Percentiles rank a stretch among this genome's conserved stretches.
These are phyloP conservation scores for Hystrix brachyura DNA, from an alignment of 2,113 vertebrate species.

Conservation along the genomic window DNA sequence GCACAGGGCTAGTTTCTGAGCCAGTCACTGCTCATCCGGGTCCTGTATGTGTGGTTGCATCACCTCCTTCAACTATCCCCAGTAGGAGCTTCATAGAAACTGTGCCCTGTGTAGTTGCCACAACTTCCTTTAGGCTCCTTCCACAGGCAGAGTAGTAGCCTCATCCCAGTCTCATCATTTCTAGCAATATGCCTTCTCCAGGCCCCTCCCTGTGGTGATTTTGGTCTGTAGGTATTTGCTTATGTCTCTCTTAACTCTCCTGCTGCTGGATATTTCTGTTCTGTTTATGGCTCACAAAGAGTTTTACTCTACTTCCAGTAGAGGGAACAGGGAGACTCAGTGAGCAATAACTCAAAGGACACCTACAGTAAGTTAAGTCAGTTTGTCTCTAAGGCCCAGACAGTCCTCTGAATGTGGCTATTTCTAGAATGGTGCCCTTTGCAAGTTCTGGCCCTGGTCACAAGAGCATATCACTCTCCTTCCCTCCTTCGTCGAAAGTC, in stretches of 20 bases:
- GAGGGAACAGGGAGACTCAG: background rate
- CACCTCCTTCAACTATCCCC: background rate
- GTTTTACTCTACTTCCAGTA: background rate
- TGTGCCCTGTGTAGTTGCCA: background rate
- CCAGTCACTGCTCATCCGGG: background rate
- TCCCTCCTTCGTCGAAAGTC: background rate
- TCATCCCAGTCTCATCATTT: background rate
- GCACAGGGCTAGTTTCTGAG: background rate
- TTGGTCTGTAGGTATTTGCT: background rate
- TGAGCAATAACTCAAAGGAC: background rate
- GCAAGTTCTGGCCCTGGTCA: background rate
- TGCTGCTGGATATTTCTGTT: background rate
- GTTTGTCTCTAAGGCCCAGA: background rate
- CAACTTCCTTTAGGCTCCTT: background rate
- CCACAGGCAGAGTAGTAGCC: fast-evolving
- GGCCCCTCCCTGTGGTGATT: background rate
- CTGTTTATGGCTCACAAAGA: background rate
- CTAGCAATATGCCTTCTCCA: background rate
- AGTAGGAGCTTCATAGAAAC: background rate
- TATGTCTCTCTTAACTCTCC: background rate
- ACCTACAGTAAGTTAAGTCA: background rate
- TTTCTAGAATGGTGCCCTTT: background rate
- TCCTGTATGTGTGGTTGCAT: background rate
- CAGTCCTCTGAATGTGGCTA: background rate
- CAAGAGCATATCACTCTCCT: background rate